These are phyloP conservation scores for Cybosia mesomella DNA, from an alignment of 2,888 invertebrate species.

Conservation along the genomic window DNA sequence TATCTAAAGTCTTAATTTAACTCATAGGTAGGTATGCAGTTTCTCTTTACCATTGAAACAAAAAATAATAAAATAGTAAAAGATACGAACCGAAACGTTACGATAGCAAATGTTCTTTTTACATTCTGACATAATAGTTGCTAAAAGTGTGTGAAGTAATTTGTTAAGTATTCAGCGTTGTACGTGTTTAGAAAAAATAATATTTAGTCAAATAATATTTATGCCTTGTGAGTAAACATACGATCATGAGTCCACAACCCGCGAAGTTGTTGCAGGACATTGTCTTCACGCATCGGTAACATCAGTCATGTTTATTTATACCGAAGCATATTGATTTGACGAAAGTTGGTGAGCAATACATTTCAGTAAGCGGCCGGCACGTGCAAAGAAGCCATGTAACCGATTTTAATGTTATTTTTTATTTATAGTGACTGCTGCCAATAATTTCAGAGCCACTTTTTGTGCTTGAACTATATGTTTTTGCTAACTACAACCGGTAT, in stretches of 20 bases:
- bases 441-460: conserved; percentile 28
- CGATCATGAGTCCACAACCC: background rate
- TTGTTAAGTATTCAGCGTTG: too few relatives aligned
- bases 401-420: conserved; percentile 33
- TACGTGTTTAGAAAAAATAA: too few relatives aligned
- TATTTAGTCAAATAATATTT: background rate
- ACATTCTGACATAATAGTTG: too few relatives aligned
- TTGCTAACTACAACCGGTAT: background rate
- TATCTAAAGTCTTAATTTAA: too few relatives aligned
- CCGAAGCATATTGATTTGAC: conserved; percentile 20
- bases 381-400: conserved; percentile 25
- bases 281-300: conserved; percentile 9
- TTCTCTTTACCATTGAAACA: too few relatives aligned
- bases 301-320: conserved; percentile 20
- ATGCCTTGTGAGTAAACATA: conserved; percentile 2
- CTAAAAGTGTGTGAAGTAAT: too few relatives aligned
- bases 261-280: conserved; percentile 6
- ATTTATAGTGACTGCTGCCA: conserved; percentile 27
- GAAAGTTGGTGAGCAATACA: conserved; percentile 14
- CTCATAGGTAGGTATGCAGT: too few relatives aligned
- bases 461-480: conserved; percentile 17
- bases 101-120: too few relatives aligned
- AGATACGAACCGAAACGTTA: too few relatives aligned
- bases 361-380: conserved; percentile 5
- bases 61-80: too few relatives aligned